These are phyloP conservation scores for Drosophila limbata DNA, from an alignment of 2,888 invertebrate genomes.

Conservation along the genomic window DNA sequence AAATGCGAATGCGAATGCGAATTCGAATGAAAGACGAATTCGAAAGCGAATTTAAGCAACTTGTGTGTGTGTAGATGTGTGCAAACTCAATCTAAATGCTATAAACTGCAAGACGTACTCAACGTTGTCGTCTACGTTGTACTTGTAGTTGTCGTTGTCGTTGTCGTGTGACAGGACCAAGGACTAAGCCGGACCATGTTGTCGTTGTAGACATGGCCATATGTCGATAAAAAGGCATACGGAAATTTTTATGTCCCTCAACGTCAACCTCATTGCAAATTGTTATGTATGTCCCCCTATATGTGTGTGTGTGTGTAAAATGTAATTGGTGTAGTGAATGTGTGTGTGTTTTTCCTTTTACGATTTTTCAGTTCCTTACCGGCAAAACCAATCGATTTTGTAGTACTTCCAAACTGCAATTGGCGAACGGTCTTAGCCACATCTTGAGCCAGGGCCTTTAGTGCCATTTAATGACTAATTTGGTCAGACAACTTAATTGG, in stretches of 20 bases:
- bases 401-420: constrained; percentile 45
- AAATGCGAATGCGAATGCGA: constrained; percentile 49
- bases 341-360: constrained; percentile 33
- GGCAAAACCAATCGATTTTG: constrained; percentile 52
- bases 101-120: constrained; percentile 75
- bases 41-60: constrained; percentile 51
- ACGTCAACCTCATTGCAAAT: constrained; percentile 76
- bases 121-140: constrained; percentile 16
- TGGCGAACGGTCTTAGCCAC: constrained; percentile 9
- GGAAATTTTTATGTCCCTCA: constrained; percentile 81
- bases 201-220: constrained; percentile 42
- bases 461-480: constrained; percentile 59
- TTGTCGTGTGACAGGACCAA: constrained; percentile 39
- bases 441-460: constrained; percentile 8
- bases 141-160: constrained; percentile 14
- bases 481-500: constrained; percentile 54
- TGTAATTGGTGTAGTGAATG: constrained; percentile 25
- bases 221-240: constrained; percentile 73
- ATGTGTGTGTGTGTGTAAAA: constrained; percentile 5
- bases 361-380: constrained; percentile 41
- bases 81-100: constrained; percentile 78
- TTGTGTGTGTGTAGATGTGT: constrained; percentile 57
- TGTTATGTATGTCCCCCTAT: constrained; percentile 48
- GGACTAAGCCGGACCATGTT: constrained; percentile 47
- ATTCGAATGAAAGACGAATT: constrained; percentile 33